phyloP scores from a whole-genome alignment of 2,888 invertebrate genomes.

The Sphecodes monilicornis region DNA sequence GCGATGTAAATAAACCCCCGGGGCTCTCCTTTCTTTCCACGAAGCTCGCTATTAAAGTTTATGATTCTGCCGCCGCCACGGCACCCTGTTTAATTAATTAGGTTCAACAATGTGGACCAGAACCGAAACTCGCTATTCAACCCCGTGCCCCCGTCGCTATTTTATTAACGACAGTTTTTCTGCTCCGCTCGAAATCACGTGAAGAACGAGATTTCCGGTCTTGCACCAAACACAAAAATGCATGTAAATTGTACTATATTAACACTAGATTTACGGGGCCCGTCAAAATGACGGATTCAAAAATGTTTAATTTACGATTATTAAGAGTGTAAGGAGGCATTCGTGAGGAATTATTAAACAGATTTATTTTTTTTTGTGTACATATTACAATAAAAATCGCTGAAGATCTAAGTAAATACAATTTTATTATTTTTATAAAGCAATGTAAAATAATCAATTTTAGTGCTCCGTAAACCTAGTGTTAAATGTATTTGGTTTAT shows the following conservation, averaged over 20 bases:
- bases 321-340: too few relatives aligned
- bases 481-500: too few relatives aligned
- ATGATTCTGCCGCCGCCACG: slow-evolving; percentile 68
- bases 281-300: too few relatives aligned
- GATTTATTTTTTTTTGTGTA: too few relatives aligned
- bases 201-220: background rate
- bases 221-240: background rate
- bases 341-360: too few relatives aligned
- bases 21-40: slow-evolving; percentile 67
- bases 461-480: too few relatives aligned
- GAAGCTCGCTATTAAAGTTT: slow-evolving; percentile 73
- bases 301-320: too few relatives aligned
- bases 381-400: too few relatives aligned
- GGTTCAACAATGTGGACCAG: slow-evolving; percentile 61
- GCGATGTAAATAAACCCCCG: slow-evolving; percentile 69
- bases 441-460: too few relatives aligned
- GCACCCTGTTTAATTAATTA: slow-evolving; percentile 75
- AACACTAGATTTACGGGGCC: too few relatives aligned
- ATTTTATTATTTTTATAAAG: too few relatives aligned
- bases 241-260: background rate
- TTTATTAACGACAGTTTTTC: background rate
- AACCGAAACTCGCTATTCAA: slow-evolving; percentile 26
- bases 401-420: too few relatives aligned
- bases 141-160: background rate
- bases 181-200: background rate